Conservation (phyloP, 2,113 vertebrate genomes). For the Crotalus viridis region DNA sequence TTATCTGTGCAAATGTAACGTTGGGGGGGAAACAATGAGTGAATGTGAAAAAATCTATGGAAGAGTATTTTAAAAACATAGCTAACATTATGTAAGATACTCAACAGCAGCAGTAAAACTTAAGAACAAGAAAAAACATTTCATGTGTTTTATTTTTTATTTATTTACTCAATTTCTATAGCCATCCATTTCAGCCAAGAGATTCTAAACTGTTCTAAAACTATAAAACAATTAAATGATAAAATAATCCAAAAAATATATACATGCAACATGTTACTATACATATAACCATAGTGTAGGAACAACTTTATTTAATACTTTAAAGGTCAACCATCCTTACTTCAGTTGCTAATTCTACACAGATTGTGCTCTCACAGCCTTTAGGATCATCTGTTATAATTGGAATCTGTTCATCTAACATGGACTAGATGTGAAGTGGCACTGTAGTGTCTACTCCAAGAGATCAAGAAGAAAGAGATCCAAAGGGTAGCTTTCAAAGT, state of each 20-base stretch:
- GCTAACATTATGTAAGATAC: neutral
- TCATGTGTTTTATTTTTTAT: neutral
- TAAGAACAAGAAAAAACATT: neutral
- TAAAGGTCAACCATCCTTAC: neutral
- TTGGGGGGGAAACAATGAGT: neutral
- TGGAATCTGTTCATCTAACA: neutral
- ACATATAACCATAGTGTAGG: neutral
- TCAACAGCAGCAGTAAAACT: constrained; percentile 3
- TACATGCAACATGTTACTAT: neutral
- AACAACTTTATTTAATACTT: neutral
- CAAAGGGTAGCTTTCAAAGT: neutral
- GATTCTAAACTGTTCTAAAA: no score
- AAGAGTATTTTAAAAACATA: neutral
- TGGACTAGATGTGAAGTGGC: neutral
- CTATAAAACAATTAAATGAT: no score
- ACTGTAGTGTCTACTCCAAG: neutral
- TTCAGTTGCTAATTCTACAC: neutral
- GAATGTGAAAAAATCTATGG: neutral
- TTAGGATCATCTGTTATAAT: neutral
- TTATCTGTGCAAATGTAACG: neutral
- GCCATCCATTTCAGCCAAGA: no score
- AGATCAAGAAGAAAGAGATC: neutral
- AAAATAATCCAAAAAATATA: no score
- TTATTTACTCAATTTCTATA: neutral
- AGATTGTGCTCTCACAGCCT: neutral